Evolutionary conservation across 92 coral and sea anemone genomes (phyloP), one percentile per base, ranked within the genome.

Genomic region (Pocillopora grandis): DNA sequence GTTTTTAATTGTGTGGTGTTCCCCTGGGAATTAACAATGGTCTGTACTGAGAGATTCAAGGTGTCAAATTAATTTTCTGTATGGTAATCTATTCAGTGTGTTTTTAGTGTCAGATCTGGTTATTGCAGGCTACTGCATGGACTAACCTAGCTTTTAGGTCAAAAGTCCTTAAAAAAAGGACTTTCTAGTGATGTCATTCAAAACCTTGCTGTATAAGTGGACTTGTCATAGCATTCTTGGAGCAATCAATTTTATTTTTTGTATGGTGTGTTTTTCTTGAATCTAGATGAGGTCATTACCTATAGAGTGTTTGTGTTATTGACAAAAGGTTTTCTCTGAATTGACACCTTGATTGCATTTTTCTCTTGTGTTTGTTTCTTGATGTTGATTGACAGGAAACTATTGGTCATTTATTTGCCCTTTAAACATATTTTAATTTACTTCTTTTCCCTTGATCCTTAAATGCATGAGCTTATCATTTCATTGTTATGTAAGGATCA

Each of bases 181-280:
- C 2, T 15, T 37, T 49, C 15, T n/a, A 70, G 19, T 3, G 20
- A 16, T 70, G 10, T 37, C 19, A 16, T 14, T 36, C 17, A 36
- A 65, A 70, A 16, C 1, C 57, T 9, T 1, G 62, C 19, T 59
- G 62, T 16, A 59, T 12, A 12, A 59, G 18, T 59, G 14, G 18
- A 42, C 8, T 42, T 42, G 52, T 42, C 52, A 42, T 42, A 7
- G 52, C 52, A 42, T 42, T 42, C 52, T 7, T 42, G 5, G 5
- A 42, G 52, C 52, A 3, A 42, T 36, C 10, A 21, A 10, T 13
- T 27, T 70, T 49, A 27, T 64, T 76, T 35, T 76, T 61, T 76
- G 33, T 76, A 6, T 17, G 36, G 65, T 18, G 61, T 76, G 70
- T 76, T 61, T 76, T 76, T 76, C 68, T 58, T 14, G 4, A 35